These are phyloP conservation scores for Scolopax mira DNA, from an alignment of 2,113 vertebrate species.

Conservation along the genomic window DNA sequence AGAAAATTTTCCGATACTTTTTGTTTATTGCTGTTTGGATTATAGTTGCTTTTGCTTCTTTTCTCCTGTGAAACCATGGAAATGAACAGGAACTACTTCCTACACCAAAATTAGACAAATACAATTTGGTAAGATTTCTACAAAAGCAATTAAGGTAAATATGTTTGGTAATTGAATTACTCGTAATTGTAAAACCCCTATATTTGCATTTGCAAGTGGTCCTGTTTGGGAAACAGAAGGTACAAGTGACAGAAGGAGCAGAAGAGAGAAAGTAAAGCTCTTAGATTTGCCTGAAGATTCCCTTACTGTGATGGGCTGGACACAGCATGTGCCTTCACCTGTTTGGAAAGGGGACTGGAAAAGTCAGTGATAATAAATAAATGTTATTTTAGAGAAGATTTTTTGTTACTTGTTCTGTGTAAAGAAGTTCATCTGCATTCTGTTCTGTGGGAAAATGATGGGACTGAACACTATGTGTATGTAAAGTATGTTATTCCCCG, in stretches of 20 bases:
- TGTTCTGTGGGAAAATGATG: neutral
- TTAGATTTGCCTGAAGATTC: too few relatives aligned
- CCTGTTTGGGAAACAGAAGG: neutral
- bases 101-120: constrained; percentile 45
- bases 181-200: neutral
- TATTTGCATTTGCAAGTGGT: neutral
- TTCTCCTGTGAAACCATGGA: constrained; percentile 1
- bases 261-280: neutral
- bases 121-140: constrained; percentile 47
- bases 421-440: neutral
- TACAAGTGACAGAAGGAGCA: neutral
- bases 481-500: neutral
- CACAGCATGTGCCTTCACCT: neutral
- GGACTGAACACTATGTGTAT: neutral
- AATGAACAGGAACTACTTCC: neutral
- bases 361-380: neutral
- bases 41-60: neutral
- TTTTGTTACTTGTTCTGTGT: neutral
- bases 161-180: neutral
- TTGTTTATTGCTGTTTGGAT: neutral
- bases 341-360: neutral
- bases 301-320: neutral
- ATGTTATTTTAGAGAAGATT: neutral
- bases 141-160: constrained; percentile 58
- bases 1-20: neutral